These are phyloP conservation scores for Saimiri boliviensis DNA, from an alignment of 2,113 vertebrate genomes.

Conservation along the genomic window DNA sequence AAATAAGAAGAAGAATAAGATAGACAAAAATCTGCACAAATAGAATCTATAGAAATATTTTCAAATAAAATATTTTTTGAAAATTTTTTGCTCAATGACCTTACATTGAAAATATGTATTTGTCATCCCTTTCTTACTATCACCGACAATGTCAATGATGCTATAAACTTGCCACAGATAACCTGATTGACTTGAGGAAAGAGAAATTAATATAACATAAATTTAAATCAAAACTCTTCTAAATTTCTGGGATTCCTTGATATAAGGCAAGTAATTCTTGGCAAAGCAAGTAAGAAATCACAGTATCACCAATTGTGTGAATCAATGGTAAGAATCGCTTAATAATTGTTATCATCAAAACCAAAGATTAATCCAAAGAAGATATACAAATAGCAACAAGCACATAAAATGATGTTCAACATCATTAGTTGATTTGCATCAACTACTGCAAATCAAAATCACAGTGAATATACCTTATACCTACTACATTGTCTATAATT, in stretches of 20 bases:
- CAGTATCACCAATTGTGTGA: not conserved
- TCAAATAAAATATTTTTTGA: not conserved
- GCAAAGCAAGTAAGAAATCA: not conserved
- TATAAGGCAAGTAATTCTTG: not conserved
- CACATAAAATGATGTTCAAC: not conserved
- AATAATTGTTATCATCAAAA: not conserved
- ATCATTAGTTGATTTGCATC: not conserved
- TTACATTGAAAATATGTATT: not conserved
- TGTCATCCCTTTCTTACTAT: not conserved
- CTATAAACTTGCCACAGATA: not conserved
- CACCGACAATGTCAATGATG: not conserved
- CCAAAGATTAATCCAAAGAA: not conserved
- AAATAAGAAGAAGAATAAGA: not conserved
- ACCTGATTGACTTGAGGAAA: not conserved
- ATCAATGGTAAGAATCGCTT: not conserved
- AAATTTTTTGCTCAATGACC: not conserved
- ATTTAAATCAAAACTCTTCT: not conserved
- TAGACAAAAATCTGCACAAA: not conserved
- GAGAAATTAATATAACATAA: not conserved
- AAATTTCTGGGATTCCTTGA: not conserved
- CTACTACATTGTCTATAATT: not conserved
- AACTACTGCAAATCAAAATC: not conserved
- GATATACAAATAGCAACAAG: not conserved
- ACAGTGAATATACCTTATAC: not conserved
- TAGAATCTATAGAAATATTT: not conserved